Base-by-base conservation (phyloP, 2,888 invertebrate species). In the Pseudoips prasinana region DNA sequence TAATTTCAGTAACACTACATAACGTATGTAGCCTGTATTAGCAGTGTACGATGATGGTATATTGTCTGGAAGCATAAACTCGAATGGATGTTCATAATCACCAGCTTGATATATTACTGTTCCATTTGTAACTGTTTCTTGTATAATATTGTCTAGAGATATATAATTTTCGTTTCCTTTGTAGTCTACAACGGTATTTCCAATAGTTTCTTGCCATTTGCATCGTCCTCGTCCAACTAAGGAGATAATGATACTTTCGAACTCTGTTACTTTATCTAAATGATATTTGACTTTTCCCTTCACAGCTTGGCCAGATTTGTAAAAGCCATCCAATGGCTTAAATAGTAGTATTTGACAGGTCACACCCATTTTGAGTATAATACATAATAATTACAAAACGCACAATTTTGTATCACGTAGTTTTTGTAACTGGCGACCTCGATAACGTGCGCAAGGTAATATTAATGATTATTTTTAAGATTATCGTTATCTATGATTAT, bases 21-120 rank as follows among this genome's bases (percentile, higher is more conserved):
- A 66, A 2, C 20, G 31, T 17, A 66, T 62, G 1, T 9, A 32
- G 10, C 51, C 37, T 0, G 8, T 20, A 1, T 23, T 22, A 9
- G 54, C 41, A 24, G 48, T 43, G 25, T 52, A 58, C 1, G 58
- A 45, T 3, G 63, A 42, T 5, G 65, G 65, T 23, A 63, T 50
- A 8, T 55, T 37, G 5, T 34, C 25, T 2, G 62, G 64, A 6
- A 64, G 26, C 3, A 28, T 5, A 22, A 62, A 62, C n/a, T 25
- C 25, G 22, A 64, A 60, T 3, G 40, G 31, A 17, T 10, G 24
- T 25, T 28, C 25, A 1, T 40, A 32, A 6, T 7, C 19, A 26
- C 45, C 47, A 11, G 27, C 10, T 33, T 23, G 5, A 10, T 32
- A 4, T 4, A 7, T 7, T 1, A 1, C 7, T 9, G 8, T 22